Base-by-base conservation (phyloP, 1,140 invertebrate species). In the Gonioctena quinquepunctata region DNA sequence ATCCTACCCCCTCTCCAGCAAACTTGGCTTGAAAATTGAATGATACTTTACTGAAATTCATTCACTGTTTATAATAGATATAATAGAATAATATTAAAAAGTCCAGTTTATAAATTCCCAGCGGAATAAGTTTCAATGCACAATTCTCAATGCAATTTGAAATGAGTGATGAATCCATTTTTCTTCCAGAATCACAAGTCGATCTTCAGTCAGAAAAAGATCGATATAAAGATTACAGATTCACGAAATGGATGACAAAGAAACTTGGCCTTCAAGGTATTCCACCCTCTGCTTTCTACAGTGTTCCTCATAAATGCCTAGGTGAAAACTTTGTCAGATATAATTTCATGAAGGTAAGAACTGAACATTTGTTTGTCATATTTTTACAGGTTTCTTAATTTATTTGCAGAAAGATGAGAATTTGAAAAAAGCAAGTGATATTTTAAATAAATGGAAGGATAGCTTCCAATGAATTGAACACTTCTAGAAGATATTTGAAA, bases 241-340 rank as follows among this genome's bases (percentile, higher is more conserved):
- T 99, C 83, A 95, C 95, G 0, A 94, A 97, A 84, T 99, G 96
- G 93, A 91, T 99, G 87, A 93, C 91, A 0, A 96, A 94, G 81
- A 94, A 97, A 80, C 91, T 96, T 81, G 96, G 96, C 68, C 83
- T 99, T 19, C 92, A 96, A 77, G 92, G 94, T 26, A 99, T 99
- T 77, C 98, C 98, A 13, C 93, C 95, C 7, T 93, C 93, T 57
- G 96, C 95, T 0, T 99, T 99, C 85, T 99, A 98, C 82, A 91
- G 90, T 49, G 84, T 89, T 1, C 85, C 86, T 16, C 89, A 99
- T 83, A 97, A 97, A 83, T 82, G 88, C 69, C 84, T 97, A 5
- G 96, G 89, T 3, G 94, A 98, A 83, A 90, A 97, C 82, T 94
- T 90, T 80, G 92, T 98, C 2, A 87, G 97, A 56, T 94, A 92